Evolutionary conservation across 1,140 invertebrate species (phyloP), one percentile per base, ranked within the genome.

Genomic region (Drosophila bocqueti): DNA sequence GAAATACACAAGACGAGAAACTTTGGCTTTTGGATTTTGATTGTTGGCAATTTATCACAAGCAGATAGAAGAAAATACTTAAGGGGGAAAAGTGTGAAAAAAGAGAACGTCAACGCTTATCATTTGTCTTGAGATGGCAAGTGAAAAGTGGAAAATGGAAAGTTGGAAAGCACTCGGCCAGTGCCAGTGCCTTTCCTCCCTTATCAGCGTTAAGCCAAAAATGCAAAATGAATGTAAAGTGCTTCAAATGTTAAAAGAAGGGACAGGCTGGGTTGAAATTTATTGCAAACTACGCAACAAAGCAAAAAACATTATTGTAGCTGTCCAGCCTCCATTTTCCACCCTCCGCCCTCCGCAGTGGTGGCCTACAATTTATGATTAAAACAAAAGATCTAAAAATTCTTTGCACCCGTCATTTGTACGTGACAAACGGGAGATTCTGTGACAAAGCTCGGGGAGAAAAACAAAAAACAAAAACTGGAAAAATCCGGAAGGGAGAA

Each of bases 161-260:
- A 66, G 43, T 59, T 54, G 63, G 29, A 50, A 50, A 36, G 24
- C 31, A 31, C 65, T 29, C 26, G 26, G 5, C 26, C 26, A 29
- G 26, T 6, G 24, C 2, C 26, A 31, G 7, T 13, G 21, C 18
- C 16, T 13, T 15, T 8, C 11, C 15, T 36, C 36, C 13, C 34
- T 11, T 47, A 83, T 55, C 66, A 87, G 81, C 75, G 67, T 24
- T 65, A 80, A 61, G 66, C 67, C 66, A 79, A 61, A 87, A 89
- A 87, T 89, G 76, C 84, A 81, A 89, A 87, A 89, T 87, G 79
- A 87, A 87, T 87, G 80, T 80, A 74, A 83, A 83, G 63, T 67
- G 65, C 63, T 76, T 58, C 7, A 50, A 46, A 46, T 65, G 10
- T 50, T 57, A 46, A 45, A 15, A 24, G 29, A 47, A 46, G 21